Conservation (phyloP, 2,113 vertebrate genomes). For the Oxyura jamaicensis region DNA sequence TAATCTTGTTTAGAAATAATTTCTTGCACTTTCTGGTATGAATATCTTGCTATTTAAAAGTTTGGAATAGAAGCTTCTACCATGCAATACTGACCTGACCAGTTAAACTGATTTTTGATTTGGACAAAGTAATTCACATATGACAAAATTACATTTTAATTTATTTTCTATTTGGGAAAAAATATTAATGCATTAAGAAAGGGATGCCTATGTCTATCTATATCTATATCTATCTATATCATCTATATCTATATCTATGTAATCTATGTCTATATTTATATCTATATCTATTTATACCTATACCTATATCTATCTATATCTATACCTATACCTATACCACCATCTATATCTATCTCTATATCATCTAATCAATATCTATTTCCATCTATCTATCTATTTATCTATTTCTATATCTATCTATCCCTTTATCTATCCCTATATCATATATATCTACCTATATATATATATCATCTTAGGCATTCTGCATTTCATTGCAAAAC, state of each 20-base stretch:
- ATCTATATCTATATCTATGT: too few relatives aligned
- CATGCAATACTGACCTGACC: neutral
- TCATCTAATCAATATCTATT: too few relatives aligned
- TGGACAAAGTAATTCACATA: neutral
- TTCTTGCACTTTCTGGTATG: neutral
- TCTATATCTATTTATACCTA: too few relatives aligned
- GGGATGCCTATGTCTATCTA: neutral
- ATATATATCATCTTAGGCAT: neutral
- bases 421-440: too few relatives aligned
- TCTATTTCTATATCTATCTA: neutral
- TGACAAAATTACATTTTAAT: neutral
- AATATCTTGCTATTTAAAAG: neutral
- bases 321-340: too few relatives aligned
- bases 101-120: neutral
- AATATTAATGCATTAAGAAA: neutral
- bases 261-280: too few relatives aligned
- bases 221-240: neutral
- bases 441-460: too few relatives aligned
- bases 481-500: neutral
- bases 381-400: neutral
- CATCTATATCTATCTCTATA: too few relatives aligned
- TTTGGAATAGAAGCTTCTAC: neutral
- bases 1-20: slow-evolving; percentile 34
- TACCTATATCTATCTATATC: too few relatives aligned
- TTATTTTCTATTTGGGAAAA: neutral